Evolutionary conservation across 2,888 invertebrate genomes (phyloP), one percentile per base, ranked within the genome.

Genomic region (Chrysotoxum bicinctum): DNA sequence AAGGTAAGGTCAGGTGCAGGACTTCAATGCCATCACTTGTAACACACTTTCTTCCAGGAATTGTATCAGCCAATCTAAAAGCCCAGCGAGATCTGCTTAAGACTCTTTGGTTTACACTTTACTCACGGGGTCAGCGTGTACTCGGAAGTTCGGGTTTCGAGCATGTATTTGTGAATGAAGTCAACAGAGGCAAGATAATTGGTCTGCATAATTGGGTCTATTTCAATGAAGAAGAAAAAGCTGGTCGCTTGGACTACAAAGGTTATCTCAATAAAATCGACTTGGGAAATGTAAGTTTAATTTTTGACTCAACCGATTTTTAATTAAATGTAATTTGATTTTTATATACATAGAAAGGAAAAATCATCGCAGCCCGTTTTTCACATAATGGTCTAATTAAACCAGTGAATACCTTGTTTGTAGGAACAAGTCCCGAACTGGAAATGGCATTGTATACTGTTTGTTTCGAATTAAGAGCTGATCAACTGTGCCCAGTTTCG

Each of bases 121-220:
- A 97, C 90, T 95, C 97, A 0, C 93, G 98, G 84, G 95, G 96
- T 30, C 93, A 94, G 89, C 95, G 96, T 32, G 94, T 94, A 90
- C 94, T 96, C 26, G 96, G 98, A 80, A 98, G 98, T 88, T 96
- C 96, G 43, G 98, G 97, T 1, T 98, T 98, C 90, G 98, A 98
- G 91, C 98, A 98, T 89, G 95, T 98, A n/a, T 98, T 98, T 91
- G 94, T 98, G 3, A 96, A 97, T 0, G 98, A 98, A 93, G 93
- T 96, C 0, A 97, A 96, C 91, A 94, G 95, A 88, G 94, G 94
- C 48, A 95, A 95, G 89, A 94, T 98, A 26, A 95, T 94, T 68
- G 98, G 98, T 9, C 93, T 98, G 87, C 98, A 98, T 91, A 98
- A 97, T 91, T 98, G 98, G 98, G 93, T 98, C 30, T 96, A 96